phyloP scores from a whole-genome alignment of 2,888 invertebrate genomes.

The Halictus ligatus region DNA sequence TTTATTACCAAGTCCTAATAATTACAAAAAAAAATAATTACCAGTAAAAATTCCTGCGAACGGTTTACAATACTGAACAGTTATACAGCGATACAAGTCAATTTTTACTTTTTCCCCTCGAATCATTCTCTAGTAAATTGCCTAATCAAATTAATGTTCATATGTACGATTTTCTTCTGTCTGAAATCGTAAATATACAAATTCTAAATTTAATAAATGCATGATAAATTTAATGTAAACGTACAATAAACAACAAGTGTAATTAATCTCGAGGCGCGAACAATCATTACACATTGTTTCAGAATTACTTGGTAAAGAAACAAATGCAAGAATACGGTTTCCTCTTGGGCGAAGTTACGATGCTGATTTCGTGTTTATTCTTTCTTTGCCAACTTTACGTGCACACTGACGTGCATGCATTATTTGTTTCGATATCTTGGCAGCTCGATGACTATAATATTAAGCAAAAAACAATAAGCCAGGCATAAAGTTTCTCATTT shows the following conservation, averaged over 20 bases:
- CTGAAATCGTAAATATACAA: not conserved
- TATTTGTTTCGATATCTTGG: constrained; percentile 39
- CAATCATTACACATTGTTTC: not conserved
- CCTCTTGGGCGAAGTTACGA: not conserved
- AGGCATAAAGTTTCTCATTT: not conserved
- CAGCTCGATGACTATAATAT: not conserved
- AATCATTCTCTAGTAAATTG: too few relatives aligned
- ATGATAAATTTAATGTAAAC: too few relatives aligned
- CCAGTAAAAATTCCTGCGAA: too few relatives aligned
- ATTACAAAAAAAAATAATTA: too few relatives aligned
- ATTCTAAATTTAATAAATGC: too few relatives aligned
- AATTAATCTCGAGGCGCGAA: not conserved
- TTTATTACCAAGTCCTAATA: too few relatives aligned
- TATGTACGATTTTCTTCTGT: too few relatives aligned
- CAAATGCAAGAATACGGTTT: constrained; percentile 15
- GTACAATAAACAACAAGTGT: not conserved
- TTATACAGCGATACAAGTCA: too few relatives aligned
- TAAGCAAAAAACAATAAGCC: not conserved
- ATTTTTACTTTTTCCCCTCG: too few relatives aligned
- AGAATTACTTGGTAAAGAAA: not conserved
- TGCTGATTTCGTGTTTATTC: constrained; percentile 15
- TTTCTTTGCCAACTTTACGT: constrained; percentile 18
- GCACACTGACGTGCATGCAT: not conserved
- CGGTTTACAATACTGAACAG: too few relatives aligned
- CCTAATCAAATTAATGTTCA: too few relatives aligned